Evolutionary conservation across 2,113 vertebrate genomes (phyloP), one percentile per base, ranked within the genome.

Genomic region (Ancistrus triradiatus): DNA sequence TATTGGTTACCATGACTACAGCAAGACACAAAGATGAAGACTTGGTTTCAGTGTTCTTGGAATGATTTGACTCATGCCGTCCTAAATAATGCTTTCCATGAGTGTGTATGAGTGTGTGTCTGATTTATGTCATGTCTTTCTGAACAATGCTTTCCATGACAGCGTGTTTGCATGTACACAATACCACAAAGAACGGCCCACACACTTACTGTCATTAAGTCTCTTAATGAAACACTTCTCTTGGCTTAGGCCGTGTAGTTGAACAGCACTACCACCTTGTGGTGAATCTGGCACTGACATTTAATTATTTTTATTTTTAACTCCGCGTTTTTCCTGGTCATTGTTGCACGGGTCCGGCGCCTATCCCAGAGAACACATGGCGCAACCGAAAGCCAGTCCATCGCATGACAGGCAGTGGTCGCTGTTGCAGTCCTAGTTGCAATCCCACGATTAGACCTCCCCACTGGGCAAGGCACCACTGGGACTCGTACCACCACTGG

Each of bases 71-170:
- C 60, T 74, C 67, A 72, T 56, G 52, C 31, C 59, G 63, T 37
- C 42, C 73, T 79, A 78, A 85, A 84, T 81, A 84, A 80, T 75
- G 74, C 78, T n/a, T n/a, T n/a, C n/a, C n/a, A n/a, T 63, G 53
- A 46, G 40, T 44, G 27, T 68, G 53, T 40, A 25, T 69, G 61
- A 50, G 59, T 67, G 48, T 22, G 24, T 52, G 19, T 53, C 27
- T 31, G 27, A 31, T 66, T 44, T 18, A 25, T 33, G 2, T 27
- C 63, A 69, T 58, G 50, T 31, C 44, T 66, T 37, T 28, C 72
- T 77, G 80, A 82, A 84, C 81, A 84, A 80, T 76, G 72, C 76
- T 74, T 75, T 85, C 78, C 82, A 82, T 85, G 80, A 84, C 76
- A 78, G 37, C 28, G 53, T 60, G 50, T 47, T 18, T 66, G 37